Conservation (phyloP, 1,140 invertebrate genomes). For the Zaprionus nigranus region DNA sequence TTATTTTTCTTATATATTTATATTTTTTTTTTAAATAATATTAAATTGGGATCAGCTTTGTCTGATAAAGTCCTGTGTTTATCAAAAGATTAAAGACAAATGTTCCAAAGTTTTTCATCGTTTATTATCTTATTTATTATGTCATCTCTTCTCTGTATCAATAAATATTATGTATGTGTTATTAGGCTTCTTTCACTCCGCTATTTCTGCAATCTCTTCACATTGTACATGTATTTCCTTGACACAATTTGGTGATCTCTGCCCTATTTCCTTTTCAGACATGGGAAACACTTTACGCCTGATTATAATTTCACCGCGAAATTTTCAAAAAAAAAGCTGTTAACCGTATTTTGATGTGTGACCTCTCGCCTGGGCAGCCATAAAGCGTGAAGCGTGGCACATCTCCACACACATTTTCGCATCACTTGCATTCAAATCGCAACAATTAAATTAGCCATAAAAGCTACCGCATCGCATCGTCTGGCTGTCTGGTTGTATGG, state of each 20-base stretch:
- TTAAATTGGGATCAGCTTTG: too few relatives aligned
- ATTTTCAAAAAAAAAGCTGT: not conserved
- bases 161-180: too few relatives aligned
- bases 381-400: slow-evolving; percentile 28
- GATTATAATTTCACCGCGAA: not conserved
- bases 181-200: not conserved
- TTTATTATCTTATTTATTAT: too few relatives aligned
- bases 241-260: not conserved
- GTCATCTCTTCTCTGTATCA: too few relatives aligned
- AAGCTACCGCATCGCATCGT: slow-evolving; percentile 65
- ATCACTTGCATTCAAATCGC: slow-evolving; percentile 64
- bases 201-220: not conserved
- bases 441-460: slow-evolving; percentile 62
- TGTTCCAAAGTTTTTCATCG: too few relatives aligned
- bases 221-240: not conserved
- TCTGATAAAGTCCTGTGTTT: too few relatives aligned
- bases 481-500: not conserved
- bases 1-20: too few relatives aligned
- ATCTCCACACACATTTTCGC: slow-evolving; percentile 33
- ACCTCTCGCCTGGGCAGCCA: slow-evolving; percentile 3
- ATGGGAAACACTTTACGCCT: not conserved
- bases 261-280: not conserved
- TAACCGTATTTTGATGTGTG: not conserved
- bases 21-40: too few relatives aligned
- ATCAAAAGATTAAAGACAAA: too few relatives aligned